Conservation (phyloP, 2,113 vertebrate genomes). For the Chamaea fasciata region DNA sequence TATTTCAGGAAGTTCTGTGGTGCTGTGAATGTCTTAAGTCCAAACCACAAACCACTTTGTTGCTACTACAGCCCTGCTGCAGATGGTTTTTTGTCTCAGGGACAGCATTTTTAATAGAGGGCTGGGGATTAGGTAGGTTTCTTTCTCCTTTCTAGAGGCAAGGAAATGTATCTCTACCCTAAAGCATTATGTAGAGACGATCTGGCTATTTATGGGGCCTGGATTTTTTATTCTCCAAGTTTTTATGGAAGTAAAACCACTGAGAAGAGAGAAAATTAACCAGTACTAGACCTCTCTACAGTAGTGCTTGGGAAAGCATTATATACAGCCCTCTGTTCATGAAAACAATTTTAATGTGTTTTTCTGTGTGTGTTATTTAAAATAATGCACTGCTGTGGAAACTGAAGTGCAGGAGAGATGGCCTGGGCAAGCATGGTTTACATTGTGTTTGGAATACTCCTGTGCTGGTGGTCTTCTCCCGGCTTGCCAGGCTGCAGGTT, state of each 20-base stretch:
- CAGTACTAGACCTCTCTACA: not conserved
- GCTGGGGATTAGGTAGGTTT: not conserved
- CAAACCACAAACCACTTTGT: slow-evolving; percentile 41
- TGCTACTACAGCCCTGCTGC: not conserved
- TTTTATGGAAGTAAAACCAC: not conserved
- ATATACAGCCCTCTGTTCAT: not conserved
- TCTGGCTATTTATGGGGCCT: not conserved
- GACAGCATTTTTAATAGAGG: not conserved
- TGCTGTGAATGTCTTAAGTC: not conserved
- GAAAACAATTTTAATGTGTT: not conserved
- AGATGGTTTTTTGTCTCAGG: not conserved
- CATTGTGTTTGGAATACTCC: not conserved
- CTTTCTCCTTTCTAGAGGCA: not conserved
- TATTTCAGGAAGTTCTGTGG: slow-evolving; percentile 32
- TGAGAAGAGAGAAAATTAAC: not conserved
- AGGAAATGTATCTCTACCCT: not conserved
- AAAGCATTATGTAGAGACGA: not conserved
- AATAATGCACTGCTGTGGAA: not conserved
- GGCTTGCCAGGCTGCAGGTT: not conserved
- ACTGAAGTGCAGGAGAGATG: not conserved
- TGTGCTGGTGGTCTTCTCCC: not conserved
- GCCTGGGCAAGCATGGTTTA: not conserved
- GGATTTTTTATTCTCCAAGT: not conserved
- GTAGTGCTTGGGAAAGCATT: not conserved
- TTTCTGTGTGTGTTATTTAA: not conserved